phyloP scores from a whole-genome alignment of 2,797 vertebrate species.

The Darevskia nairensis region DNA sequence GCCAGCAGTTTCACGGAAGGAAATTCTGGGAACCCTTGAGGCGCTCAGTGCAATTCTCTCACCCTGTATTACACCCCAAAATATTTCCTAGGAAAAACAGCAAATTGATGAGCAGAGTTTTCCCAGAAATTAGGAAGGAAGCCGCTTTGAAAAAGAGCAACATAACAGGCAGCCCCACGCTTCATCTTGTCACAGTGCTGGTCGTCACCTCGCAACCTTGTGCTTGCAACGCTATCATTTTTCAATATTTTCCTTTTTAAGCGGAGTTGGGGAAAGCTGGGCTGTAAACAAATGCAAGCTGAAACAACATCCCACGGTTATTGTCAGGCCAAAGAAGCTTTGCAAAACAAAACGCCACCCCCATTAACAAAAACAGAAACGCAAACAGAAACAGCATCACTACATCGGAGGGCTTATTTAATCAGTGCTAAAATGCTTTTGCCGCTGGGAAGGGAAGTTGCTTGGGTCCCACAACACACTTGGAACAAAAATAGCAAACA shows the following conservation, averaged over 20 bases:
- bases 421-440: background rate
- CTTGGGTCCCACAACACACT: background rate
- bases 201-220: slow-evolving; percentile 10
- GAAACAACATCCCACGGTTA: background rate
- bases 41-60: slow-evolving; percentile 67
- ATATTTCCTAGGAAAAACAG: slow-evolving; percentile 62
- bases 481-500: background rate
- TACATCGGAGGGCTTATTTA: background rate
- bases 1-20: background rate
- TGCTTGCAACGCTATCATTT: slow-evolving; percentile 38
- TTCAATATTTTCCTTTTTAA: background rate
- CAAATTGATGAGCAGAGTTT: slow-evolving; percentile 64
- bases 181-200: background rate
- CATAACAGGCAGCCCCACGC: slow-evolving; percentile 31
- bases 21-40: slow-evolving; percentile 60
- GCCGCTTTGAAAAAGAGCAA: slow-evolving; percentile 13
- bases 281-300: slow-evolving; percentile 7
- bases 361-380: background rate
- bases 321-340: background rate
- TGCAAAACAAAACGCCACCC: background rate
- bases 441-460: background rate
- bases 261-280: slow-evolving; percentile 19
- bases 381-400: background rate
- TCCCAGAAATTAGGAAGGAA: slow-evolving; percentile 54
- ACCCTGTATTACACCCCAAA: slow-evolving; percentile 61